Base-by-base conservation (phyloP, 2,888 invertebrate genomes). In the Apoderus coryli region DNA sequence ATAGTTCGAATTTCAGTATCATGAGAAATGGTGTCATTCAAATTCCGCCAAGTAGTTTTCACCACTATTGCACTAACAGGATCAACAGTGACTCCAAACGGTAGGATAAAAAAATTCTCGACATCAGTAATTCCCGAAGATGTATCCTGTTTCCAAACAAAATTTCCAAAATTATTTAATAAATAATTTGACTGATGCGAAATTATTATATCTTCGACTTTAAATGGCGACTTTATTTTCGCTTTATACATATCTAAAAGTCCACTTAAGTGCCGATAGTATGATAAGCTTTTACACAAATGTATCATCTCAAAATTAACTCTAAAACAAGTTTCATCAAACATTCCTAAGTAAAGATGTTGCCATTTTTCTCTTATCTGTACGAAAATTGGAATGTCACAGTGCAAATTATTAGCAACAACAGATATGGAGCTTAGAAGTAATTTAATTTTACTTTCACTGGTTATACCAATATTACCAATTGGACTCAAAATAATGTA, bases 221-320 rank as follows among this genome's bases (percentile, higher is more conserved):
- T 63, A 44, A 45, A 50, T 10, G 66, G 70, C 23, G 67, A 67
- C n/a, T 78, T 70, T 50, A 81, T 71, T 69, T 86, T 95, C 13
- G 81, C 79, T 59, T 88, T 89, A 53, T 96, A 95, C 38, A 95
- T 61, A 45, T 80, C 76, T 22, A 90, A 60, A 27, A 95, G 64
- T 34, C 81, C 82, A 36, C 75, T 76, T 1, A 96, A 66, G 59
- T 88, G 81, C 43, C 75, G 76, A 49, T 80, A 88, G 45, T 85
- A 78, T 13, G 71, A 65, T 2, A 89, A 86, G 32, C 78, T 72
- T 42, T 72, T 69, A 50, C 77, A 76, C 36, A 95, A 63, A 53
- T 90, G 82, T 27, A 88, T 78, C 65, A 89, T 84, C 51, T 93
- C 85, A 57, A 85, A 90, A 50, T 77, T 77, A n/a, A 80, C 75